Percentiles rank a stretch among this genome's conserved stretches.
These are phyloP conservation scores for Sander lucioperca DNA, from an alignment of 2,113 vertebrate genomes.

Conservation along the genomic window DNA sequence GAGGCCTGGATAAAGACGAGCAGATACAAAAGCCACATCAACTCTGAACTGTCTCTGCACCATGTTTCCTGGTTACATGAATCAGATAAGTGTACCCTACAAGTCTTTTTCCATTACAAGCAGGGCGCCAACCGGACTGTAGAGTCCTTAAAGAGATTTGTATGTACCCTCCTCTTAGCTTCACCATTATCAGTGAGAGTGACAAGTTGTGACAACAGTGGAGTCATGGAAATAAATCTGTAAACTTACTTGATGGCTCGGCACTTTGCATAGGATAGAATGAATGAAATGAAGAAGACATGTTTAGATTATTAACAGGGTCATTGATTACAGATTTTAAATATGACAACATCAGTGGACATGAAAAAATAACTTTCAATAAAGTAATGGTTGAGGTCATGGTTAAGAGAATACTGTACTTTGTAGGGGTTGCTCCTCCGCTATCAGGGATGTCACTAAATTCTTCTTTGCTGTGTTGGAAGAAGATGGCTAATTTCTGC, in stretches of 20 bases:
- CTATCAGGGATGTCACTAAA: constrained; percentile 45
- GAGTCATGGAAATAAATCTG: constrained; percentile 20
- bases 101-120: constrained; percentile 51
- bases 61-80: constrained; percentile 27
- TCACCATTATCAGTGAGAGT: constrained; percentile 58
- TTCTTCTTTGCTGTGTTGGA: constrained; percentile 76
- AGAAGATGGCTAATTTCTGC: constrained; percentile 84
- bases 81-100: constrained; percentile 26
- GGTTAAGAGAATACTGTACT: constrained; percentile 56
- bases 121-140: constrained; percentile 15
- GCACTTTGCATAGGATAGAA: constrained; percentile 47
- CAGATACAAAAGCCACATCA: constrained; percentile 34
- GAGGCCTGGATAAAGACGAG: constrained; percentile 67
- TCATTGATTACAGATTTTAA: neutral
- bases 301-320: neutral
- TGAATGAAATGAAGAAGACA: neutral
- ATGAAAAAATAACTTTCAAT: neutral
- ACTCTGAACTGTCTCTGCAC: constrained; percentile 29
- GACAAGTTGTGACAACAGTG: constrained; percentile 47
- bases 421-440: constrained; percentile 48
- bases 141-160: constrained; percentile 24
- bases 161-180: constrained; percentile 15
- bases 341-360: neutral
- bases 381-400: neutral
- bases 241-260: constrained; percentile 70